Conservation (phyloP, 2,113 vertebrate species). For the Danio rerio region GRCz12tu NC_133192.1:25662001-25662500, state of each 20-base stretch:
- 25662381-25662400: conserved; percentile 73
- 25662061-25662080: neutral
- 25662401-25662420: conserved; percentile 77
- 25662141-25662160: neutral
- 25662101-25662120: neutral
- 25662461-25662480: conserved; percentile 69
- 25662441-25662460: conserved; percentile 77
- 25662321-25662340: conserved; percentile 70
- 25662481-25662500: conserved; percentile 72
- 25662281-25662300: neutral
- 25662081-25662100: neutral
- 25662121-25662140: neutral
- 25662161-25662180: neutral
- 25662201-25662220: conserved; percentile 9
- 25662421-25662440: conserved; percentile 75
- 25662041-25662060: neutral
- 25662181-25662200: neutral
- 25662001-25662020: neutral
- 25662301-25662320: conserved; percentile 28
- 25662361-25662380: conserved; percentile 70
- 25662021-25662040: neutral
- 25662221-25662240: conserved; percentile 19
- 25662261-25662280: conserved; percentile 10
- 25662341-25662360: conserved; percentile 75
- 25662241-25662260: conserved; percentile 29